These are phyloP conservation scores for Simalia tracyae DNA, from an alignment of 2,797 vertebrate species.

Conservation along the genomic window DNA sequence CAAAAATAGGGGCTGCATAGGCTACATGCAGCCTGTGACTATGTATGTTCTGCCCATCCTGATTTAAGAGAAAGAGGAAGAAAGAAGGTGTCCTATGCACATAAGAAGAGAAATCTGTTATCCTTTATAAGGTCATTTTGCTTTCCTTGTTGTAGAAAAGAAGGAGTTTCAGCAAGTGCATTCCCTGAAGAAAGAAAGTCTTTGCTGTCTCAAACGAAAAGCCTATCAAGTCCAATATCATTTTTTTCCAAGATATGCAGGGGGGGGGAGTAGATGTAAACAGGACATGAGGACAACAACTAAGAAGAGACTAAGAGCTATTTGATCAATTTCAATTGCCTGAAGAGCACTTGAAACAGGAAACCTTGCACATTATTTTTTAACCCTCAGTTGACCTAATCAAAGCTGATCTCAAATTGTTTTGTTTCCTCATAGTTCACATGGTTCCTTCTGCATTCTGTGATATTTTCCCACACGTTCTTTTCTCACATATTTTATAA, in stretches of 20 bases:
- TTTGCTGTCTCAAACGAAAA: background rate
- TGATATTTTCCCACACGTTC: background rate
- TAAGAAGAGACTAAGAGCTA: background rate
- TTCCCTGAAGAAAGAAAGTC: background rate
- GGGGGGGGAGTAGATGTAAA: background rate
- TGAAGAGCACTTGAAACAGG: background rate
- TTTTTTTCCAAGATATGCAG: background rate
- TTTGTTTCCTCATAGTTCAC: background rate
- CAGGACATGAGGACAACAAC: background rate
- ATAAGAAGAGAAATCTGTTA: background rate
- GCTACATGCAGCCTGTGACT: background rate
- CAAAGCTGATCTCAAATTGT: background rate
- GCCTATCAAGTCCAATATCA: background rate
- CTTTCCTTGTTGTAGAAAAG: background rate
- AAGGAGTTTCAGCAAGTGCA: background rate
- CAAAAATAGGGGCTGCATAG: background rate
- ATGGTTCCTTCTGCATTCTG: background rate
- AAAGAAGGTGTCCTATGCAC: background rate
- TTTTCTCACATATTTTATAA: background rate
- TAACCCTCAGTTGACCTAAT: background rate
- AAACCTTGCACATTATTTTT: background rate
- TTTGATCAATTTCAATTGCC: background rate
- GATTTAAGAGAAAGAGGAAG: background rate
- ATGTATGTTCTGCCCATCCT: background rate
- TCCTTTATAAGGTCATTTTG: background rate